Base-by-base conservation (phyloP, 2,797 vertebrate species). In the Phalanger gymnotis region DNA sequence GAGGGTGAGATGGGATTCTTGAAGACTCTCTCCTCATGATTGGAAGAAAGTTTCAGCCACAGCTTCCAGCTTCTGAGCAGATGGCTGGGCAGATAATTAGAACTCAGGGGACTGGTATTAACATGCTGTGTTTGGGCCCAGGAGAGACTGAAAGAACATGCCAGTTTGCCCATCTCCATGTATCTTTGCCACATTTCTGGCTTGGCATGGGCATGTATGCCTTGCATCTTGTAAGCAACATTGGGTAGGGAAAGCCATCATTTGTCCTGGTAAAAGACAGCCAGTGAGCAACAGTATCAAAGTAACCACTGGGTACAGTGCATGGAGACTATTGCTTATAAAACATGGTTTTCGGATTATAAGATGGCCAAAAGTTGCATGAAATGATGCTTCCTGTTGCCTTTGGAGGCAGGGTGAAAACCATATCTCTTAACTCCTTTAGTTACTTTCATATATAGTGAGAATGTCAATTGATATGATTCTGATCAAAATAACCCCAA, bases 231-330 rank as follows among this genome's bases (percentile, higher is more conserved):
- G 9, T 31, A 53, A 93, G 53, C 91, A 89, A 31, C 93, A 90
- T 95, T 34, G 5, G 3, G 2, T 34, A 90, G 31, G 52, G 56
- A 10, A 96, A 93, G 7, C 34, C 28, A 95, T 34, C 95, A 90
- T 81, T 57, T 87, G 4, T 94, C 27, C 95, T 90, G 58, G n/a
- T 47, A 87, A 87, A 81, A 87, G 40, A 47, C 40, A 57, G 19
- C 27, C 95, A 66, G 40, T 91, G 22, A 51, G 95, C 19, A 93
- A 90, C 89, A 54, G 57, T 96, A 96, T 58, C 87, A 53, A 96
- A 3, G 30, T 81, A 92, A 66, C 10, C 7, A 92, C 19, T 58
- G 16, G 12, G 16, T 4, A 58, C 90, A 25, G 10, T 40, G 22
- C 81, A 40, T 5, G 30, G n/a, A 57, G 5, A 58, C 19, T 90